Base-by-base conservation (phyloP, 30 jellyfish, hydroid and myxozoan genomes). In the Hydractinia echinata region DNA sequence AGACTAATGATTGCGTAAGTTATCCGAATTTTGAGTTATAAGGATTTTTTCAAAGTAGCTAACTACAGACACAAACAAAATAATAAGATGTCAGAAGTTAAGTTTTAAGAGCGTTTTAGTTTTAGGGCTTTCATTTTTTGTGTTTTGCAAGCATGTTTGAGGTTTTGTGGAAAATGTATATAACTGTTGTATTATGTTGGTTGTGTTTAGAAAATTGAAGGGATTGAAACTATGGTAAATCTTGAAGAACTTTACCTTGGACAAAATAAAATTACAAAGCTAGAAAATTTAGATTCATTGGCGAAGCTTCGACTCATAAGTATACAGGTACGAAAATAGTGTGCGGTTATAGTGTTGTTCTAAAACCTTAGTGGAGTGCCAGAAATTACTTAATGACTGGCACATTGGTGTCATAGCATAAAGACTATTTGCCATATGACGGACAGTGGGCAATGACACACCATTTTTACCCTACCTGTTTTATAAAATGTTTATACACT, bases 241-340 rank as follows among this genome's bases (percentile, higher is more conserved):
- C 86, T 92, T 54, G 89, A 83, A 88, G 83, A 87, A 80, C 89
- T 92, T 11, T 88, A n/a, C 76, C 86, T 92, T 62, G 98, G 98
- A 11, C 83, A 95, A 30, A 92, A 92, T 77, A 87, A 92, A 85
- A 92, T 92, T 39, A 83, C 89, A 64, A 87, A 87, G 79, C 73
- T 92, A 21, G 95, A 87, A 50, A 93, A 93, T 10, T 62, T 92
- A 66, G 94, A 85, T 8, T 6, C 13, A 52, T 81, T 92, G 82
- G 54, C 11, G 11, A 81, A 81, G 39, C 66, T 92, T 76, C 87
- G 82, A 82, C 83, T 84, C 20, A 77, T 91, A 21, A 85, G 96
- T 13, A 91, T 91, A 51, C 97, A 91, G 76, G 97, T 91, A 55
- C 44, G 44, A 30, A 30, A 30, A 30, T 30, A 30, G 44, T 30